These are phyloP conservation scores for Spea hammondii DNA, from an alignment of 2,797 vertebrate genomes.

Conservation along the genomic window DNA sequence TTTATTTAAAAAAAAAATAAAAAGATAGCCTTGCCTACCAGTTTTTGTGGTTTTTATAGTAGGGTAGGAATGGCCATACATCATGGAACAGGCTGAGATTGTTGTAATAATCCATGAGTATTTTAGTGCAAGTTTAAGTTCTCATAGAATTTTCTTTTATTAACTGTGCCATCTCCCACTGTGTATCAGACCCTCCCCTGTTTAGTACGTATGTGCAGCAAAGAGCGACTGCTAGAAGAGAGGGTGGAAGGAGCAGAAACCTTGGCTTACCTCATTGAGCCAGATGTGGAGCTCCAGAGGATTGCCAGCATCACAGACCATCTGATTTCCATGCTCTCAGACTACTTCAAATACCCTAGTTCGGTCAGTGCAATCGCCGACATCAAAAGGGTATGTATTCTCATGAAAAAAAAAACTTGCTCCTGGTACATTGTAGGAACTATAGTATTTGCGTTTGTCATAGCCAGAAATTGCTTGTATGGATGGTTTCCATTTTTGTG, in stretches of 20 bases:
- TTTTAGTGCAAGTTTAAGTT: too few species aligned
- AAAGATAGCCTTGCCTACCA: too few species aligned
- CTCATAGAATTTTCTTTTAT: background rate
- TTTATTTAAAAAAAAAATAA: too few species aligned
- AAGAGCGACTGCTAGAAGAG: conserved; percentile 92
- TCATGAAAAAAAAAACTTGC: background rate
- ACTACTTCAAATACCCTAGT: conserved; percentile 99
- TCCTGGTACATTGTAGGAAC: background rate
- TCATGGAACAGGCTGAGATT: too few species aligned
- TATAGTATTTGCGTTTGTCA: too few species aligned
- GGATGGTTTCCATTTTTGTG: background rate
- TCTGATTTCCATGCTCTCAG: conserved; percentile 93
- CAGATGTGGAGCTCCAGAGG: conserved; percentile 93
- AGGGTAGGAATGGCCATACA: too few species aligned
- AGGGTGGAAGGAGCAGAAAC: conserved; percentile 96
- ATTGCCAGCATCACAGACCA: conserved; percentile 98
- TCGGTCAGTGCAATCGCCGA: conserved; percentile 97
- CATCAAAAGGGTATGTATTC: conserved; percentile 89
- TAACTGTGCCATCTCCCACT: background rate
- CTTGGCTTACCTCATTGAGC: conserved; percentile 93
- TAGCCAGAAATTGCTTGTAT: background rate
- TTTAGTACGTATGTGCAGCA: conserved; percentile 97
- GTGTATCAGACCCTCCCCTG: conserved; percentile 85
- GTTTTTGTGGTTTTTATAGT: too few species aligned
- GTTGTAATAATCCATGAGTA: too few species aligned